phyloP scores from a whole-genome alignment of 2,113 vertebrate species.

The Glaucidium brasilianum region DNA sequence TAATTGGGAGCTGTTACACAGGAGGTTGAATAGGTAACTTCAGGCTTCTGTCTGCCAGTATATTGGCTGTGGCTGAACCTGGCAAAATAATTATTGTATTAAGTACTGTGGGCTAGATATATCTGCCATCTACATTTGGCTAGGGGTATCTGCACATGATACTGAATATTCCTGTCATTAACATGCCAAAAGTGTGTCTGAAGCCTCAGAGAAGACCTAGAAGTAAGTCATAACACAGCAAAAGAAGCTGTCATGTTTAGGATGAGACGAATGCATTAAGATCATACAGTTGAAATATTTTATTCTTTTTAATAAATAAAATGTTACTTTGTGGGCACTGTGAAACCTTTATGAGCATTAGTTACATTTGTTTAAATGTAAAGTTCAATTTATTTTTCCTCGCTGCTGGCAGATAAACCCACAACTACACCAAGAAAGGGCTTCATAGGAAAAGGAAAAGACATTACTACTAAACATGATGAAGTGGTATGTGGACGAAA shows the following conservation, averaged over 20 bases:
- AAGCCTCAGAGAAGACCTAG: neutral
- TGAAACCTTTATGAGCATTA: neutral
- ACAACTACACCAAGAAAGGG: constrained; percentile 87
- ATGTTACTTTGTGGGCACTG: neutral
- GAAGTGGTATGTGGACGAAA: constrained; percentile 92
- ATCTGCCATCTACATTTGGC: neutral
- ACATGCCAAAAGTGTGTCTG: neutral
- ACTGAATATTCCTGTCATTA: neutral
- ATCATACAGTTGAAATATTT: neutral
- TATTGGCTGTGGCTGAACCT: neutral
- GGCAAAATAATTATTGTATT: neutral
- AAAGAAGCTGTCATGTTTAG: neutral
- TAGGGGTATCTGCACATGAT: neutral
- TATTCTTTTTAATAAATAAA: neutral
- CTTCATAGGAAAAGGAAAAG: constrained; percentile 93
- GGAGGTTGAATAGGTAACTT: neutral
- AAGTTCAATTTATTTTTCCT: constrained; percentile 26
- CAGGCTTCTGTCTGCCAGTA: neutral
- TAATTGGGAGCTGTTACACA: neutral
- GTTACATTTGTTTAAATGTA: neutral
- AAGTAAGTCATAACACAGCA: neutral
- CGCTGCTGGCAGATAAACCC: constrained; percentile 82
- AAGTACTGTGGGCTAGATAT: neutral
- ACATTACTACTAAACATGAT: constrained; percentile 97
- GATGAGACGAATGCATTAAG: neutral